These are phyloP conservation scores for Acheta domesticus DNA, from an alignment of 2,888 invertebrate genomes.

Conservation along the genomic window DNA sequence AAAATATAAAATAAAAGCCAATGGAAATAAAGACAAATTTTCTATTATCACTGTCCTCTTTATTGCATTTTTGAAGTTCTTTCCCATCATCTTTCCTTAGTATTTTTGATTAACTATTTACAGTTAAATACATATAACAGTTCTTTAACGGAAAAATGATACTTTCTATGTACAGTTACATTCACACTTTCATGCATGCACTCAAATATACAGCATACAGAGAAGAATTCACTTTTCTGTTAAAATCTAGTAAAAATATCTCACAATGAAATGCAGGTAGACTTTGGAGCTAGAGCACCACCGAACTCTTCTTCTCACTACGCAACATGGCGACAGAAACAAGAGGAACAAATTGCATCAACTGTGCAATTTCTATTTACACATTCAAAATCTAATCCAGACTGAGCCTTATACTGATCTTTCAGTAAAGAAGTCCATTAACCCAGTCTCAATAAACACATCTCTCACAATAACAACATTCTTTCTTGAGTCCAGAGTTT, in stretches of 20 bases:
- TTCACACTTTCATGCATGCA: conserved; percentile 19
- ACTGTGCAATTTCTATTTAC: background rate
- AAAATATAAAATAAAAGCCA: no score
- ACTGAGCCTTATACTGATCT: background rate
- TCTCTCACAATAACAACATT: no score
- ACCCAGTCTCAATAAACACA: no score
- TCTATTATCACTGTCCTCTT: background rate
- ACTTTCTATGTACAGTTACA: background rate
- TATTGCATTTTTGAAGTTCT: conserved; percentile 12
- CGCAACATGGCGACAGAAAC: conserved; percentile 12
- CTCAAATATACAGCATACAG: conserved; percentile 1
- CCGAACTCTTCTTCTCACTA: conserved; percentile 18
- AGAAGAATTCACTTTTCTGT: background rate
- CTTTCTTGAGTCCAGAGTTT: no score
- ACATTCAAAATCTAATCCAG: background rate
- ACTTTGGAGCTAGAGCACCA: conserved; percentile 22
- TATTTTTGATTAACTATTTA: conserved; percentile 30
- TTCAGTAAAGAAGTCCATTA: no score
- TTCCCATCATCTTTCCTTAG: conserved; percentile 19
- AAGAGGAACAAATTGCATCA: conserved; percentile 3
- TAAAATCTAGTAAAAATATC: conserved; percentile 12
- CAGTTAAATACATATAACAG: conserved; percentile 32
- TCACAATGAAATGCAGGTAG: conserved; percentile 18
- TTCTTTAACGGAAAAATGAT: background rate
- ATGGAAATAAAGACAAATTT: no score